Percentiles rank a stretch among this genome's conserved stretches.
Evolutionary conservation across 2,113 vertebrate species (phyloP).

Genomic region (Egretta garzetta): DNA sequence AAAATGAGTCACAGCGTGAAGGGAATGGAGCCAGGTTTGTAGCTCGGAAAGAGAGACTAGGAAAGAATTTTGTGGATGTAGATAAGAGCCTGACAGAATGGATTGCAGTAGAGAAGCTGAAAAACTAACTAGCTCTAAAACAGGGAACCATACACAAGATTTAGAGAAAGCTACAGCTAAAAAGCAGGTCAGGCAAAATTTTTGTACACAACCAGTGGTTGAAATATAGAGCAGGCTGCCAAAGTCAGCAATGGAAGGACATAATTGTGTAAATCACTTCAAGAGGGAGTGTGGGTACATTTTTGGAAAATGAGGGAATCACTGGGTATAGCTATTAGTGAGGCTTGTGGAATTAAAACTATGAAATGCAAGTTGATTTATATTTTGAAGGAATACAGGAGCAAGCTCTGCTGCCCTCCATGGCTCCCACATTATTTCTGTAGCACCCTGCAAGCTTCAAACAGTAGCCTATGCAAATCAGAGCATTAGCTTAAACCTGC

Average conservation of each 20-base stretch:
- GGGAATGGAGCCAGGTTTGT: conserved; percentile 56
- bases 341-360: conserved; percentile 59
- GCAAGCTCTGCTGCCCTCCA: not conserved
- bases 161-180: conserved; percentile 1
- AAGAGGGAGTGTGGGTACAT: conserved; percentile 57
- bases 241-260: conserved; percentile 71
- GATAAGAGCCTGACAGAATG: conserved; percentile 33
- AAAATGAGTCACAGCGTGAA: conserved; percentile 75
- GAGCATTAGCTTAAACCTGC: not conserved
- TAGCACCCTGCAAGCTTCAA: not conserved
- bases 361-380: conserved; percentile 52
- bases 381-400: conserved; percentile 36
- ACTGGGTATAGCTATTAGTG: conserved; percentile 69
- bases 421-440: not conserved
- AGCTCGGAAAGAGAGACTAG: conserved; percentile 44
- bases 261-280: conserved; percentile 68
- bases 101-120: not conserved
- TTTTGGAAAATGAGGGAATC: conserved; percentile 75
- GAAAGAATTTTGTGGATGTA: conserved; percentile 39
- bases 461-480: not conserved
- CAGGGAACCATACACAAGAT: not conserved
- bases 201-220: conserved; percentile 36
- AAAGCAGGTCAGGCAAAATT: conserved; percentile 58
- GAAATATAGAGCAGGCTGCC: conserved; percentile 56
- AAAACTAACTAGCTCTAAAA: not conserved